Evolutionary conservation across 1,140 invertebrate species (phyloP), one percentile per base, ranked within the genome.

Genomic region (Cotesia glomerata): DNA sequence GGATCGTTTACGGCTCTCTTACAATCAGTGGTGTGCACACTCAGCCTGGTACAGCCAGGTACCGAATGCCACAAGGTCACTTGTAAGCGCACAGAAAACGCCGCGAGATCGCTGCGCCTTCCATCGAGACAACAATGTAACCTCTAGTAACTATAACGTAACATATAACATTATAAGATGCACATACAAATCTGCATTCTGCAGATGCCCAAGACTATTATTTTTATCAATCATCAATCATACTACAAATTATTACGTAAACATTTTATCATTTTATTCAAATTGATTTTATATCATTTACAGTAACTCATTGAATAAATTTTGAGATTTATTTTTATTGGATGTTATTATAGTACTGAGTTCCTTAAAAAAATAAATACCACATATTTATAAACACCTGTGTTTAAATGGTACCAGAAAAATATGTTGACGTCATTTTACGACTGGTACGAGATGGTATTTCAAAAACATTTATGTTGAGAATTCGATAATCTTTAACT

Each of bases 41-140:
- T 52, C 71, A 62, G 71, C 73, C 83, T 85, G 84, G 84, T 82
- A 86, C 84, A 77, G 77, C 79, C 84, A 85, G 84, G 84, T 86
- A 86, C 84, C 82, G 85, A 86, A 85, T 85, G 84, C 84, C 84
- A 85, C 84, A 86, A 86, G 84, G 84, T 86, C 84, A 85, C 78
- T 77, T 80, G 74, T 67, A 59, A 72, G 71, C 76, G 71, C 77
- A 80, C 73, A 75, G 77, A 78, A 71, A 75, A 74, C 75, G 76
- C 72, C 73, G 70, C 52, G 51, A 51, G 72, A 80, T 73, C 32
- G 61, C 73, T 61, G 56, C 65, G 26, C 66, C 58, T 34, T 58
- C 65, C 36, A 61, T 72, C 70, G 54, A 32, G 56, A 67, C 39
- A 35, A 58, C 61, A n/a, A 34, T 16, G 32, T 16, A 26, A 52